A percentile compares a stretch with the other conserved stretches of the same genome.
Conservation (phyloP, 2,888 invertebrate genomes). For the Leucophora obtusa region DNA sequence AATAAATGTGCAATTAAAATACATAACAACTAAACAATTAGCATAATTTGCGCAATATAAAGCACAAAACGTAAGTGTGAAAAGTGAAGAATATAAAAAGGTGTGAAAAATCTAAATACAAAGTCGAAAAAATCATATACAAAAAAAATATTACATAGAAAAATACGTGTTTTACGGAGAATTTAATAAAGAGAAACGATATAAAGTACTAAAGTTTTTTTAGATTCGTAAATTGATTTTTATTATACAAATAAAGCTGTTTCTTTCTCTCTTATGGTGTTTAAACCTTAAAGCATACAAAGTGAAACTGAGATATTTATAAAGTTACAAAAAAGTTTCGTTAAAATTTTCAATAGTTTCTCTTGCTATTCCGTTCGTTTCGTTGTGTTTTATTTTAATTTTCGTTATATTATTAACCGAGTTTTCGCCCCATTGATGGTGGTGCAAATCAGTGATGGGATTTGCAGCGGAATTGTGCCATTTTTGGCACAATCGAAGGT, state of each 20-base stretch:
- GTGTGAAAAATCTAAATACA: conserved; percentile 61
- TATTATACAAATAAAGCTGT: conserved; percentile 7
- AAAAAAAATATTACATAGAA: conserved; percentile 54
- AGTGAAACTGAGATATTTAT: conserved; percentile 54
- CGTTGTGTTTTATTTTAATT: conserved; percentile 46
- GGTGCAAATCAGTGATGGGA: no score
- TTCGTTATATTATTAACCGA: conserved; percentile 69
- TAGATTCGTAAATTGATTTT: conserved; percentile 50
- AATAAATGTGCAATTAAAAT: conserved; percentile 41
- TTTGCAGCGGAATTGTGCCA: no score
- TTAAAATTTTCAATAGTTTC: conserved; percentile 39
- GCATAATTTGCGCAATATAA: conserved; percentile 46
- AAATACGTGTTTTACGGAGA: conserved; percentile 36
- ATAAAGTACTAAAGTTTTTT: conserved; percentile 65
- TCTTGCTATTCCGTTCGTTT: conserved; percentile 43
- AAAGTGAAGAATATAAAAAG: conserved; percentile 51
- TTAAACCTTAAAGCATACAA: background rate
- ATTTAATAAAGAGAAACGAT: conserved; percentile 34
- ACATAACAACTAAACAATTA: conserved; percentile 49
- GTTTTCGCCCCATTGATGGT: conserved; percentile 71
- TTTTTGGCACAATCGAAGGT: no score
- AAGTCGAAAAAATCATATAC: conserved; percentile 45
- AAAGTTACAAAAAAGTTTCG: conserved; percentile 46
- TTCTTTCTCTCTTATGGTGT: conserved; percentile 9
- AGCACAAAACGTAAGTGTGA: conserved; percentile 64